Conservation (phyloP, 2,888 invertebrate genomes). For the Polyploca ridens region DNA sequence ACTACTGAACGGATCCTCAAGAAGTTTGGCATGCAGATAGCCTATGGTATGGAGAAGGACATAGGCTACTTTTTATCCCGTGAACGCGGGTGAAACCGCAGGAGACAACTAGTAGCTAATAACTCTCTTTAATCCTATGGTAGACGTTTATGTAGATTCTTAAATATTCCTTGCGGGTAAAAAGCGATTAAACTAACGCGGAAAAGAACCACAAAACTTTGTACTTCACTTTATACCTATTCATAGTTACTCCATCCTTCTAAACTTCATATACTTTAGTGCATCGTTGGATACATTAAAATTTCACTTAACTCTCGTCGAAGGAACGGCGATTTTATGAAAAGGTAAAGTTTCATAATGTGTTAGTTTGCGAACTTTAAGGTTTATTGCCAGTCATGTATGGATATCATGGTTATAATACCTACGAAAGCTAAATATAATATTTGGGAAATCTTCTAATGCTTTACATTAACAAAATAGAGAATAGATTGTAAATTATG, state of each 20-base stretch:
- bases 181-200: background rate
- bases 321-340: constrained; percentile 43
- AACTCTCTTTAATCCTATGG: background rate
- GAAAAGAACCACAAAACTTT: constrained; percentile 20
- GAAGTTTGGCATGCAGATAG: too few species aligned
- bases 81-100: too few species aligned
- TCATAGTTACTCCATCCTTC: constrained; percentile 6
- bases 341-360: constrained; percentile 41
- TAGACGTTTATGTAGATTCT: background rate
- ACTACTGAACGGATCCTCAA: too few species aligned
- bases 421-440: background rate
- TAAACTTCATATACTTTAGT: constrained; percentile 29
- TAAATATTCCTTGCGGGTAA: background rate
- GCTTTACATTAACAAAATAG: background rate
- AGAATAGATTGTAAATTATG: background rate
- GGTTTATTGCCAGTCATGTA: constrained; percentile 29
- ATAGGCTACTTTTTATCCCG: too few species aligned
- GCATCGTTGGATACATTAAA: constrained; percentile 44
- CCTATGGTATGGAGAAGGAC: too few species aligned
- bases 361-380: constrained; percentile 31
- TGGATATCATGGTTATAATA: background rate
- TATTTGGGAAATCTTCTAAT: background rate
- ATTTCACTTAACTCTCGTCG: constrained; percentile 47
- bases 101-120: too few species aligned
- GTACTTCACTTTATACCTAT: constrained; percentile 22